Conservation (phyloP, 23 tunicate genomes). For the Trididemnum miniatum region DNA sequence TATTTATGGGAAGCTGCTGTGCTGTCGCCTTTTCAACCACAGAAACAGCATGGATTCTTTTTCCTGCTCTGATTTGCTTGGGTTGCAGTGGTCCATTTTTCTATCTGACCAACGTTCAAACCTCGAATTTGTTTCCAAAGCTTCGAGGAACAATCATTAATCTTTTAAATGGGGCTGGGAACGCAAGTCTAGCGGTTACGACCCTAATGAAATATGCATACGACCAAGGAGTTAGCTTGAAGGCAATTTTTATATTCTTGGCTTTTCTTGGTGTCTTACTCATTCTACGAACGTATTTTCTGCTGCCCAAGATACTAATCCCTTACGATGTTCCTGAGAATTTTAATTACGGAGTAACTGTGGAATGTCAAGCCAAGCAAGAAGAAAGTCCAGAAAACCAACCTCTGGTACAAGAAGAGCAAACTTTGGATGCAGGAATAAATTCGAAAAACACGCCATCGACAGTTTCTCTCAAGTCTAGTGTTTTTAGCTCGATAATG, state of each 20-base stretch:
- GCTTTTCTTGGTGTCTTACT: not conserved
- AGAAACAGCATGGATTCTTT: slow-evolving; percentile 3
- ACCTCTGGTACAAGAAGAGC: not conserved
- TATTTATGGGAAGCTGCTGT: not conserved
- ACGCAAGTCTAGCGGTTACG: not conserved
- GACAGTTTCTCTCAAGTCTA: not conserved
- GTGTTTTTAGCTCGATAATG: not conserved
- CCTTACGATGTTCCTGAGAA: slow-evolving; percentile 4
- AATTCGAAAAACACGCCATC: not conserved
- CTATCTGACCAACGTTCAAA: not conserved
- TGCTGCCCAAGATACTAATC: slow-evolving; percentile 4
- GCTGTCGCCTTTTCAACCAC: slow-evolving; percentile 4
- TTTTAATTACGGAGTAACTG: not conserved
- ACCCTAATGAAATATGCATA: not conserved
- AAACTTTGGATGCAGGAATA: not conserved
- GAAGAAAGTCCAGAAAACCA: not conserved
- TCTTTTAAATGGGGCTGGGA: not conserved
- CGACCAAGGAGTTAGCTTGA: not conserved
- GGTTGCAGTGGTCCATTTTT: not conserved
- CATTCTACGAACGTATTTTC: not conserved
- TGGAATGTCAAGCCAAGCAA: not conserved
- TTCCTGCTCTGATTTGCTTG: not conserved
- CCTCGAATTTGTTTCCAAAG: slow-evolving; percentile 6
- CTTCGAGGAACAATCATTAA: not conserved
- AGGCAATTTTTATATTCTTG: not conserved